Evolutionary conservation across 2,113 vertebrate species (phyloP), one percentile per base, ranked within the genome.

Genomic region (Onychostruthus taczanowskii): DNA sequence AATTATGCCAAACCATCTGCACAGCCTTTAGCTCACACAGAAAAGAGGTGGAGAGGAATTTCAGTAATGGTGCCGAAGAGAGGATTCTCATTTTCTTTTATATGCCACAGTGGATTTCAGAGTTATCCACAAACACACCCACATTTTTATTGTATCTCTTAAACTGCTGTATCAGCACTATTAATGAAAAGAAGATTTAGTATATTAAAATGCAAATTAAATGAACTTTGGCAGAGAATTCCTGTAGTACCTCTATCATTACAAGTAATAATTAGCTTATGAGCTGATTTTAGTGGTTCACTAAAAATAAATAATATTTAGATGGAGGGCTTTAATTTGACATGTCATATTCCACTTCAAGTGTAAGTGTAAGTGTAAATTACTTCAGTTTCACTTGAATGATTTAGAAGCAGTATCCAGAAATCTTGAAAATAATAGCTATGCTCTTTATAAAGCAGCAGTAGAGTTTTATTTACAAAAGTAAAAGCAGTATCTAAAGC

Each of bases 101-200:
- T 90, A 83, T n/a, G 70, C 35, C 87, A 83, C 81, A 31, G 84
- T 78, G 66, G 77, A 91, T 89, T 96, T 97, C 56, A 64, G 76
- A 89, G n/a, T 74, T 63, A 77, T 79, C 87, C 50, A 83, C 50
- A 93, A 85, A 67, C 50, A 86, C 59, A 83, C 74, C 75, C 78
- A 80, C 72, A 66, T 83, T 87, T 94, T 94, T 79, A 89, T 82
- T 94, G 95, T 83, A 26, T 82, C 28, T 87, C 53, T 91, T 59
- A 91, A 70, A 88, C 7, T 91, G 44, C 52, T 80, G 55, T 76
- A 70, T 83, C 75, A 77, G 50, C 59, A 83, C 27, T 93, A 50
- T 93, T 90, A 92, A 86, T 83, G 47, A 74, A 86, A 95, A 77
- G 44, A 95, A 84, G 58, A 95, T 80, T 69, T 88, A 94, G 33